Evolutionary conservation across 2,113 vertebrate genomes (phyloP).

Genomic region (Pomatorhinus ruficollis): DNA sequence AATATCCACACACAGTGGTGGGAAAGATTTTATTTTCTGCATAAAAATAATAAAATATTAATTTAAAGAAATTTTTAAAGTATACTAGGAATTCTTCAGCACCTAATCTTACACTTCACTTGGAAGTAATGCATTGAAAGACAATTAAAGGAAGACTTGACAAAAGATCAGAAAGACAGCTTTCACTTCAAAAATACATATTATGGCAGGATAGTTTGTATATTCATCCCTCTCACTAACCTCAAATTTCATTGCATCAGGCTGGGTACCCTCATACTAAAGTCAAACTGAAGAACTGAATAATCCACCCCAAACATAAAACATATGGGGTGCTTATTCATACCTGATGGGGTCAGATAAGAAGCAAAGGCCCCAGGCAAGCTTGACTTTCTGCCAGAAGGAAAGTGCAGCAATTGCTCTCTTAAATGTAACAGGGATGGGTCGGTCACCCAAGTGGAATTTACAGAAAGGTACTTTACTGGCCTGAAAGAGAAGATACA

Average conservation of each 20-base stretch:
- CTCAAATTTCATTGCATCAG: background rate
- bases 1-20: background rate
- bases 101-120: background rate
- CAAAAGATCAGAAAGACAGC: background rate
- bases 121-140: background rate
- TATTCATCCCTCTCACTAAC: background rate
- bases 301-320: background rate
- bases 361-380: constrained; percentile 97
- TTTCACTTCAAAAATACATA: background rate
- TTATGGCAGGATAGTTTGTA: background rate
- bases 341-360: constrained; percentile 98
- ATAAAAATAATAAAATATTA: background rate
- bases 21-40: background rate
- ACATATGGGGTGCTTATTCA: background rate
- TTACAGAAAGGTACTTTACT: constrained; percentile 97
- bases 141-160: background rate
- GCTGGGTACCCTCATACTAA: background rate
- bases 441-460: constrained; percentile 96
- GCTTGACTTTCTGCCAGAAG: constrained; percentile 95
- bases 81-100: background rate
- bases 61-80: background rate
- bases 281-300: background rate
- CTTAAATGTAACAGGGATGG: constrained; percentile 97
- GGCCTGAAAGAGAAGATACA: constrained; percentile 76
- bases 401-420: constrained; percentile 95